phyloP scores from a whole-genome alignment of 2,113 vertebrate species.

The Dascyllus trimaculatus region DNA sequence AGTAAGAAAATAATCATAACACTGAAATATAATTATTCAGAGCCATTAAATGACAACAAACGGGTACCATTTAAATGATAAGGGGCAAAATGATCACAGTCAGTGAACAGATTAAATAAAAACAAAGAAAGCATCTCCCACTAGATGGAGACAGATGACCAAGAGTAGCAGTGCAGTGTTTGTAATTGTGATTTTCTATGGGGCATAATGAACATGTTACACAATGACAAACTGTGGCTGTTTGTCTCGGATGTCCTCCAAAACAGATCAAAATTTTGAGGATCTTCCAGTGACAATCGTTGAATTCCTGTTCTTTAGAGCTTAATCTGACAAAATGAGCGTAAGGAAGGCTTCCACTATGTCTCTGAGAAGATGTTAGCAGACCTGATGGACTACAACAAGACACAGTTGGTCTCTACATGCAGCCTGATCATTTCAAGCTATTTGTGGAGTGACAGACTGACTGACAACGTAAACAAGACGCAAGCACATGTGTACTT shows the following conservation, averaged over 20 bases:
- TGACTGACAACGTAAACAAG: constrained; percentile 66
- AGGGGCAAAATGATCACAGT: neutral
- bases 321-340: constrained; percentile 12
- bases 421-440: constrained; percentile 37
- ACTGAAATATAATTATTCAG: neutral
- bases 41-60: constrained; percentile 6
- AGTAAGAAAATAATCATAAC: neutral
- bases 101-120: neutral
- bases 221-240: constrained; percentile 63
- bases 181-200: constrained; percentile 46
- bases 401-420: constrained; percentile 6
- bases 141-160: constrained; percentile 76
- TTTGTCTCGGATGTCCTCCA: constrained; percentile 49
- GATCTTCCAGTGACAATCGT: constrained; percentile 32
- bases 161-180: constrained; percentile 11
- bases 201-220: constrained; percentile 59
- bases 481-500: constrained; percentile 52
- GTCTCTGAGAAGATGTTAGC: constrained; percentile 25
- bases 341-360: neutral
- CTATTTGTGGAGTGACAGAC: constrained; percentile 56
- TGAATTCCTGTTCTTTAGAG: neutral
- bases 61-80: neutral
- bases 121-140: constrained; percentile 42
- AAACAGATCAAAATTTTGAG: constrained; percentile 44
- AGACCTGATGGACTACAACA: constrained; percentile 30